A percentile compares a stretch with the other conserved stretches of the same genome.
Conservation (phyloP, 2,797 vertebrate species). For the Peromyscus melanophrys region DNA sequence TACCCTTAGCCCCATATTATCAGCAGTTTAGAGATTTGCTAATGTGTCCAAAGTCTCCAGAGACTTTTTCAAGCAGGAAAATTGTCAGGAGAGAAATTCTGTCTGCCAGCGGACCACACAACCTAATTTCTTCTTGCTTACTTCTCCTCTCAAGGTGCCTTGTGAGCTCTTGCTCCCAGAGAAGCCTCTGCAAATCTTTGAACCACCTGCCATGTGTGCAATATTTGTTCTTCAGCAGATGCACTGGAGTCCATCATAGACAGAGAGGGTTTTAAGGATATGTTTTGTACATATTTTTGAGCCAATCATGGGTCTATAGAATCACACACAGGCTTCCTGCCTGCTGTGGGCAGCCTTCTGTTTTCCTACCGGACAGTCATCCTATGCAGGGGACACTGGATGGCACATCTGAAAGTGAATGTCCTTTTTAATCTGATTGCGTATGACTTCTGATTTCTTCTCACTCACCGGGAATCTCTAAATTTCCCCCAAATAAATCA, state of each 20-base stretch:
- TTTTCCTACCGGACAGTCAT: not conserved
- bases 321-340: not conserved
- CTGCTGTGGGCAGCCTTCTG: not conserved
- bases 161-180: not conserved
- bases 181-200: not conserved
- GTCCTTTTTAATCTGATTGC: not conserved
- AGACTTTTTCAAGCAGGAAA: conserved; percentile 39
- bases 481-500: not conserved
- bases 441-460: not conserved
- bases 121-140: not conserved
- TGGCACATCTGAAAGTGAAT: not conserved
- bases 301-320: not conserved
- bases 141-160: not conserved
- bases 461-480: not conserved
- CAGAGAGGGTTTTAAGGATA: not conserved
- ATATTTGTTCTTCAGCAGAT: not conserved
- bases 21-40: conserved; percentile 20
- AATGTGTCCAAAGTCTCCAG: not conserved
- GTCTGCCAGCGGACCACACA: not conserved
- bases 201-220: not conserved
- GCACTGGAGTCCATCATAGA: not conserved
- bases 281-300: conserved; percentile 29
- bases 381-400: not conserved
- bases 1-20: not conserved
- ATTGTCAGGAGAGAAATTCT: conserved; percentile 58